These are phyloP conservation scores for Passer montanus DNA, from an alignment of 2,113 vertebrate genomes.

Conservation along the genomic window DNA sequence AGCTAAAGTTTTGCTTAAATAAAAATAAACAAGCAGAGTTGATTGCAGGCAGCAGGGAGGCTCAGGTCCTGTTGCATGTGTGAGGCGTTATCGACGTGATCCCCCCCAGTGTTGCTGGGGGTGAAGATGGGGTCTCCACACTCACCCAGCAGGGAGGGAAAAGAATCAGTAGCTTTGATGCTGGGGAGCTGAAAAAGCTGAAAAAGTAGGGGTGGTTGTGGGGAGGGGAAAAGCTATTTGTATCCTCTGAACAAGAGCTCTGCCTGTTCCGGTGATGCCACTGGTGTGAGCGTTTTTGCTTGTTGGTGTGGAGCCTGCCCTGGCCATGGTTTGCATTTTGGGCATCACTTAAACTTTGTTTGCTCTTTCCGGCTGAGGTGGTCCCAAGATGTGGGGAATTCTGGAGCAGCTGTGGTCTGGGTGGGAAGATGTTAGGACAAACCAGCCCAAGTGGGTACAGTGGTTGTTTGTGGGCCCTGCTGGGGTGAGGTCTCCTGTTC, in stretches of 20 bases:
- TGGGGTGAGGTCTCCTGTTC: background rate
- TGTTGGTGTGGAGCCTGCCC: background rate
- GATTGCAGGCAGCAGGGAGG: background rate
- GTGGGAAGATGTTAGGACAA: background rate
- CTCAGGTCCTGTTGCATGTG: background rate
- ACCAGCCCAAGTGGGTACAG: fast-evolving
- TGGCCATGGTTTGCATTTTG: background rate
- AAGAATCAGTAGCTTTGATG: background rate
- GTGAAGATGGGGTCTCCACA: background rate
- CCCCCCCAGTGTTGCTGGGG: fast-evolving
- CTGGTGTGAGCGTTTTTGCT: background rate
- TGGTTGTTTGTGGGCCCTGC: background rate
- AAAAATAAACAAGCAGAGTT: constrained; percentile 28
- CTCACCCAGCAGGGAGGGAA: background rate
- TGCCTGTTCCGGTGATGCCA: background rate
- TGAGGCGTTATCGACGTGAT: fast-evolving
- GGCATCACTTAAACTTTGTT: background rate
- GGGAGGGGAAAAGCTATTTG: background rate
- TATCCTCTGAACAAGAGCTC: background rate
- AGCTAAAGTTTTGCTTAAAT: background rate
- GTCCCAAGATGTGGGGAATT: background rate
- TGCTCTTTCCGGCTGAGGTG: background rate
- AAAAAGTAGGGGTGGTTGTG: background rate
- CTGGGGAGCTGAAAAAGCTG: background rate
- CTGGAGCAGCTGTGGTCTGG: fast-evolving